phyloP scores from a whole-genome alignment of 2,113 vertebrate species.

The Conger conger region DNA sequence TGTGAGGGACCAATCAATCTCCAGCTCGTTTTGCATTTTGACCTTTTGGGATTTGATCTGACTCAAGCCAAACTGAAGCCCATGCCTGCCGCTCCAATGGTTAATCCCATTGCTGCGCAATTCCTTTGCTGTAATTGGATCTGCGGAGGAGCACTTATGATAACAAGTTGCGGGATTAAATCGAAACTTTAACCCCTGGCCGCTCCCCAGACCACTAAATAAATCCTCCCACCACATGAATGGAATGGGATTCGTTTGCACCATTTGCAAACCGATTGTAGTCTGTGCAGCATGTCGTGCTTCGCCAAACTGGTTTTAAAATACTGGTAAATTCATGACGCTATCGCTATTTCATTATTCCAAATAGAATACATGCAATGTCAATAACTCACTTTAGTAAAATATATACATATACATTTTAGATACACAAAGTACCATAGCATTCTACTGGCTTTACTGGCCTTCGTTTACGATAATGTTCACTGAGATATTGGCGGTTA shows the following conservation, averaged over 20 bases:
- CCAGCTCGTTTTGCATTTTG: not conserved
- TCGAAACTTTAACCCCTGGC: slow-evolving; percentile 46
- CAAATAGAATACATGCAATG: not conserved
- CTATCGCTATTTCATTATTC: not conserved
- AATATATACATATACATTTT: not conserved
- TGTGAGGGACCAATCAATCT: not conserved
- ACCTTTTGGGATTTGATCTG: not conserved
- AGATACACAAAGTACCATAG: not conserved
- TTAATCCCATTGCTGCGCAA: not conserved
- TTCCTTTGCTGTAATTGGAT: slow-evolving; percentile 41
- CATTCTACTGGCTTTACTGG: not conserved
- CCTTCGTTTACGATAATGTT: not conserved
- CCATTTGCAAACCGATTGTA: not conserved
- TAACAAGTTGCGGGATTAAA: slow-evolving; percentile 45
- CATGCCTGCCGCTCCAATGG: not conserved
- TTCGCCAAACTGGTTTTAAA: not conserved
- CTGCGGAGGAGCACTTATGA: slow-evolving; percentile 3
- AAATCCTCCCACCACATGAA: not conserved
- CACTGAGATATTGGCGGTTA: not conserved
- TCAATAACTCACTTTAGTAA: not conserved
- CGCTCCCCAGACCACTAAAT: slow-evolving; percentile 26
- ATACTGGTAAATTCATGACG: not conserved
- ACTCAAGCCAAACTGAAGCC: not conserved
- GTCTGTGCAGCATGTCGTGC: not conserved
- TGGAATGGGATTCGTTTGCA: not conserved